These are phyloP conservation scores for Pyrocephalus nanus DNA, from an alignment of 2,797 vertebrate species.

Conservation along the genomic window DNA sequence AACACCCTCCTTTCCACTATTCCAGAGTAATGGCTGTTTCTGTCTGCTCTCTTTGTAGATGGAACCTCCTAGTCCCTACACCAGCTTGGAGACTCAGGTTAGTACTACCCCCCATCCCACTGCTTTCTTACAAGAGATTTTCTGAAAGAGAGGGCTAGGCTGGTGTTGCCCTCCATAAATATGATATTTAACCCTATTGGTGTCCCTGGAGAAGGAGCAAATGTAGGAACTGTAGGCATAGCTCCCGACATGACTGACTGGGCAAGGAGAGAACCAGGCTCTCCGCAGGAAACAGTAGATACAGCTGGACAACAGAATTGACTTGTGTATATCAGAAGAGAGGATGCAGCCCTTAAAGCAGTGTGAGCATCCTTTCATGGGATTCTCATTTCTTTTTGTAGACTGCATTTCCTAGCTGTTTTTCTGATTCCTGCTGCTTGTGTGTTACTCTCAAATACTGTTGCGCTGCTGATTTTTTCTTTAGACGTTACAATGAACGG, in stretches of 20 bases:
- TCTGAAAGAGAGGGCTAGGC: not conserved
- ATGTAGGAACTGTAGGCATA: not conserved
- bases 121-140: not conserved
- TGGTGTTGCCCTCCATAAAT: not conserved
- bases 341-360: not conserved
- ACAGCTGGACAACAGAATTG: not conserved
- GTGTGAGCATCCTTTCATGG: not conserved
- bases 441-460: not conserved
- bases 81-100: slow-evolving; percentile 67
- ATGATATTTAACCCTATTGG: not conserved
- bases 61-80: slow-evolving; percentile 65
- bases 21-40: slow-evolving; percentile 22
- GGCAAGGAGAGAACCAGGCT: not conserved
- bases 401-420: not conserved
- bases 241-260: not conserved
- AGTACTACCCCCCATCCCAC: not conserved
- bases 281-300: not conserved
- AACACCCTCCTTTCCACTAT: not conserved
- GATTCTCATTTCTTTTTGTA: not conserved
- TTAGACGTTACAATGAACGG: not conserved
- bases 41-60: slow-evolving; percentile 60
- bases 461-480: not conserved
- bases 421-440: not conserved
- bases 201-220: not conserved
- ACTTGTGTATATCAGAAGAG: not conserved